A percentile compares a stretch with the other conserved stretches of the same genome.
These are phyloP conservation scores for Pseudococcus viburni DNA, from an alignment of 2,888 invertebrate species.

Conservation along the genomic window DNA sequence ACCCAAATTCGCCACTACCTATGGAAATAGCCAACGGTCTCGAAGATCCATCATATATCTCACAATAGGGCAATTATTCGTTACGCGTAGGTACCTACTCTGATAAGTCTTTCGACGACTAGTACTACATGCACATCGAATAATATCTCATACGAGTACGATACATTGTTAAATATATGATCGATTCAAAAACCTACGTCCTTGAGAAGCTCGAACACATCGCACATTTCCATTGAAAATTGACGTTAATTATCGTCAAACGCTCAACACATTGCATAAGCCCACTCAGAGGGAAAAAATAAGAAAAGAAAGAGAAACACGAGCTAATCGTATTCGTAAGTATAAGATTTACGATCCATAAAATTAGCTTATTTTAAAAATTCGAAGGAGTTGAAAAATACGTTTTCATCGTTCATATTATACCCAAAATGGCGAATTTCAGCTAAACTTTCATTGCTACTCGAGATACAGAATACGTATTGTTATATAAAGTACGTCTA, in stretches of 20 bases:
- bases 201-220: conserved; percentile 16
- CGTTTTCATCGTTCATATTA: background rate
- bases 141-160: background rate
- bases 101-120: background rate
- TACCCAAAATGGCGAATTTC: background rate
- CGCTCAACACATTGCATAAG: background rate
- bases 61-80: background rate
- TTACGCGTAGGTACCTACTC: background rate
- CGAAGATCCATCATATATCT: background rate
- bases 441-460: background rate
- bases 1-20: background rate
- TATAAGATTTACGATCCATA: conserved; percentile 9
- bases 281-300: background rate
- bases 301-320: background rate
- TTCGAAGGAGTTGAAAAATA: background rate
- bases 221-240: conserved; percentile 27
- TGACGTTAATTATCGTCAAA: conserved; percentile 11
- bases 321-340: background rate
- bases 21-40: background rate
- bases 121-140: background rate
- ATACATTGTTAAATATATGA: conserved; percentile 19
- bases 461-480: background rate
- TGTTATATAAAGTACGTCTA: conserved; percentile 4
- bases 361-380: background rate
- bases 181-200: background rate